A percentile compares a stretch with the other conserved stretches of the same genome.
Evolutionary conservation across 2,888 invertebrate genomes (phyloP).

Genomic region (Sicus ferrugineus): DNA sequence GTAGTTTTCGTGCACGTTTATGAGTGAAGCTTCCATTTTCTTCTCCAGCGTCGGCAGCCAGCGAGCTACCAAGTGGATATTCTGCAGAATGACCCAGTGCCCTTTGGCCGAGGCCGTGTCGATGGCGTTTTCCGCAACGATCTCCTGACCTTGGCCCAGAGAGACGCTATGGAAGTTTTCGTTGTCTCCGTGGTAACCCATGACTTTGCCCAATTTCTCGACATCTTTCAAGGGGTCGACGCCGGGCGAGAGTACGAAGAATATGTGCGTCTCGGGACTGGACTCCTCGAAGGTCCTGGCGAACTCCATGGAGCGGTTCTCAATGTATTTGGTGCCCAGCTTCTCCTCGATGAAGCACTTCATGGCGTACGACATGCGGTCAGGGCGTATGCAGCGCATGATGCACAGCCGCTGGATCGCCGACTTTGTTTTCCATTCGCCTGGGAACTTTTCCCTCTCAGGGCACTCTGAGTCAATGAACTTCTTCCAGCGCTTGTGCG

Average conservation of each 20-base stretch:
- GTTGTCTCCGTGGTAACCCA: slow-evolving; percentile 81
- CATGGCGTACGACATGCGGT: slow-evolving; percentile 91
- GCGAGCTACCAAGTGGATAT: slow-evolving; percentile 88
- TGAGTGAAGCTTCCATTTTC: slow-evolving; percentile 83
- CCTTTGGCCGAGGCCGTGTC: slow-evolving; percentile 77
- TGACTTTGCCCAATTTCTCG: slow-evolving; percentile 81
- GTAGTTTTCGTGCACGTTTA: slow-evolving; percentile 72
- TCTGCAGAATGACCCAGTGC: slow-evolving; percentile 93
- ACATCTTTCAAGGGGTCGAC: slow-evolving; percentile 95
- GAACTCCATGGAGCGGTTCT: slow-evolving; percentile 81
- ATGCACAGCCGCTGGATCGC: slow-evolving; percentile 88
- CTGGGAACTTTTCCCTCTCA: slow-evolving; percentile 92
- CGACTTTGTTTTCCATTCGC: slow-evolving; percentile 93
- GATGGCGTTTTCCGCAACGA: slow-evolving; percentile 89
- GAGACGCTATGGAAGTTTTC: slow-evolving; percentile 93
- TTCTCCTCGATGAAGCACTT: slow-evolving; percentile 87
- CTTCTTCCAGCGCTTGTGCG: slow-evolving; percentile 91
- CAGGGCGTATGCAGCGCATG: slow-evolving; percentile 88
- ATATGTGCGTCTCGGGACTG: slow-evolving; percentile 83
- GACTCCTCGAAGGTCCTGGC: slow-evolving; percentile 87
- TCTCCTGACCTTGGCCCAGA: slow-evolving; percentile 92
- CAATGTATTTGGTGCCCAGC: slow-evolving; percentile 82
- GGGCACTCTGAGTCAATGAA: slow-evolving; percentile 92
- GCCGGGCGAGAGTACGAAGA: slow-evolving; percentile 93
- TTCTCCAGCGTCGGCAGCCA: slow-evolving; percentile 92